Evolutionary conservation across 2,113 vertebrate species (phyloP), one percentile per base, ranked within the genome.

Genomic region (Colaptes auratus): DNA sequence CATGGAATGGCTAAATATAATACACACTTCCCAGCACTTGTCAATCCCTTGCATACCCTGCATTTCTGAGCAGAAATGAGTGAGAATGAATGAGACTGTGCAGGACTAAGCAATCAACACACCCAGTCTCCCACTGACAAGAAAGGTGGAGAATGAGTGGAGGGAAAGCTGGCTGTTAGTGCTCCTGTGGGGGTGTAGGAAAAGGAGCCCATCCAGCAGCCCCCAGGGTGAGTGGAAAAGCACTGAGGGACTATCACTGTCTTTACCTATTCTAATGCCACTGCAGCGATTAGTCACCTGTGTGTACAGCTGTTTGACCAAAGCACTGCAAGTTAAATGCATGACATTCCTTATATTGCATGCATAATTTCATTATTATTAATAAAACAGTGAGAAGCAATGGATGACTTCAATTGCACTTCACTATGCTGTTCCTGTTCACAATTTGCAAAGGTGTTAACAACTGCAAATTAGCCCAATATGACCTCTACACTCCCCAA

Each of bases 151-250:
- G 39, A 24, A 12, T 0, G 2, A 67, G 28, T 6, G 2, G 19
- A 69, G 15, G 6, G 10, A 65, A 60, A 58, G 10, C 17, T 81
- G 27, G 72, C 31, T 55, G 67, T 14, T n/a, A 55, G 33, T 35
- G 46, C 71, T 31, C 35, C 3, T 2, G 16, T 3, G 5, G 23
- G 27, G 20, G 4, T 1, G 1, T 19, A 58, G 70, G 53, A 67
- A 53, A 67, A 72, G 15, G 6, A 72, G 31, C 2, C 9, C 4
- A 6, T 6, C 15, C 0, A 1, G 6, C 36, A 83, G 35, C 5
- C 48, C 21, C 2, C 6, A 55, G 53, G 36, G 24, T 25, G 39
- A 63, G 15, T 14, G n/a, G 31, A 31, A 79, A 91, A 79, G 33
- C 23, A 70, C 2, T 25, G 31, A 89, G 17, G 4, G 46, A 74